Conservation (phyloP, 2,797 vertebrate genomes). For the Lacerta viridis region DNA sequence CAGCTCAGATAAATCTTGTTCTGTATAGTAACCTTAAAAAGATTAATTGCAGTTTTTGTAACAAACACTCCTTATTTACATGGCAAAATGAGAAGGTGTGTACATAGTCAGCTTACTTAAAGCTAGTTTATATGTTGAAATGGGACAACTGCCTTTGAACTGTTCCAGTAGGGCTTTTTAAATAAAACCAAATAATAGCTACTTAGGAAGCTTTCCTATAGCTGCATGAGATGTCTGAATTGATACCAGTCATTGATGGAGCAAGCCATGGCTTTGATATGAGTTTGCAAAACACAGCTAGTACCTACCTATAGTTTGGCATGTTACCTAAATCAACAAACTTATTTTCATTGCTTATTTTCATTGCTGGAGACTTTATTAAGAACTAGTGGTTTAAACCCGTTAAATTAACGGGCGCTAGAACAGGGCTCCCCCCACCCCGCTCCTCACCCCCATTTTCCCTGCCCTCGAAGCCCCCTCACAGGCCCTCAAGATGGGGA, state of each 20-base stretch:
- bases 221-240: background rate
- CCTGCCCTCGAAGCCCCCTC: too few species aligned
- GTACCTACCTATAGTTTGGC: background rate
- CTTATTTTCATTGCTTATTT: background rate
- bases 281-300: background rate
- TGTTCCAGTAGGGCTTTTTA: background rate
- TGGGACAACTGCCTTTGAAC: background rate
- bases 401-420: too few species aligned
- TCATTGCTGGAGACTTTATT: background rate
- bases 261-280: background rate
- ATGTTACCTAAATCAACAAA: background rate
- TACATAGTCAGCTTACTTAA: constrained; percentile 55
- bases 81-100: constrained; percentile 38
- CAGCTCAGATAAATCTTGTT: background rate
- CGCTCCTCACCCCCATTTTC: too few species aligned
- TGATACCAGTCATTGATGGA: background rate
- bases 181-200: background rate
- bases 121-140: constrained; percentile 21
- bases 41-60: constrained; percentile 52
- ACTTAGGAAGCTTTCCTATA: background rate
- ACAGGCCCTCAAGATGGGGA: too few species aligned
- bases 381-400: too few species aligned
- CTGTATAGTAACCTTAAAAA: background rate
- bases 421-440: too few species aligned
- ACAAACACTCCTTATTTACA: constrained; percentile 43